phyloP scores from a whole-genome alignment of 2,888 invertebrate species.

The Phengaris alcon region DNA sequence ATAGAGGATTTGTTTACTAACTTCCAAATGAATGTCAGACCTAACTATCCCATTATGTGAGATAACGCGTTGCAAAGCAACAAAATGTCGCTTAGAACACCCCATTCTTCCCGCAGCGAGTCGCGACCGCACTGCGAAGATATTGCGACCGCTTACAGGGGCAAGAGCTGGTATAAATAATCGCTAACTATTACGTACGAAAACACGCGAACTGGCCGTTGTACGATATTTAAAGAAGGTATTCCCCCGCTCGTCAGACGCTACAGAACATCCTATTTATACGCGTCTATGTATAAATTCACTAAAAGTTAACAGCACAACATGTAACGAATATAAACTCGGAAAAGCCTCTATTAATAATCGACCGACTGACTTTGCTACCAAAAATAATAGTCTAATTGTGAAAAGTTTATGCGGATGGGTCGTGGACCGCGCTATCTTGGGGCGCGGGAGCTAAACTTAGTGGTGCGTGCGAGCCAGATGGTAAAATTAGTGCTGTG shows the following conservation, averaged over 20 bases:
- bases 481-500: slow-evolving; percentile 77
- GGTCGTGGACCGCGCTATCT: slow-evolving; percentile 80
- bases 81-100: background rate
- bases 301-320: slow-evolving; percentile 80
- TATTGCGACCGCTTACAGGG: background rate
- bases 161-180: slow-evolving; percentile 65
- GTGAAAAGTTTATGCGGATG: slow-evolving; percentile 80
- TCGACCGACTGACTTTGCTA: slow-evolving; percentile 81
- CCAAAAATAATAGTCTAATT: slow-evolving; percentile 82
- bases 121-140: background rate
- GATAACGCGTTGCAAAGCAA: background rate
- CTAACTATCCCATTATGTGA: too few relatives aligned
- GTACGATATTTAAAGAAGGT: slow-evolving; percentile 80
- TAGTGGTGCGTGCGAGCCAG: slow-evolving; percentile 78
- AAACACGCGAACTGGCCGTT: slow-evolving; percentile 77
- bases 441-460: slow-evolving; percentile 79
- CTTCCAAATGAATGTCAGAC: too few relatives aligned
- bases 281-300: slow-evolving; percentile 80
- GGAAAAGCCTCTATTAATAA: slow-evolving; percentile 81
- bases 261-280: slow-evolving; percentile 80
- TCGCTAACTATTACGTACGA: slow-evolving; percentile 78
- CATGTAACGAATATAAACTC: slow-evolving; percentile 80
- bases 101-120: background rate
- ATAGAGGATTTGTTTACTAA: too few relatives aligned
- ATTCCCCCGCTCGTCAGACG: slow-evolving; percentile 80